phyloP scores from a whole-genome alignment of 2,113 vertebrate genomes.

The Dermatemys mawii region DNA sequence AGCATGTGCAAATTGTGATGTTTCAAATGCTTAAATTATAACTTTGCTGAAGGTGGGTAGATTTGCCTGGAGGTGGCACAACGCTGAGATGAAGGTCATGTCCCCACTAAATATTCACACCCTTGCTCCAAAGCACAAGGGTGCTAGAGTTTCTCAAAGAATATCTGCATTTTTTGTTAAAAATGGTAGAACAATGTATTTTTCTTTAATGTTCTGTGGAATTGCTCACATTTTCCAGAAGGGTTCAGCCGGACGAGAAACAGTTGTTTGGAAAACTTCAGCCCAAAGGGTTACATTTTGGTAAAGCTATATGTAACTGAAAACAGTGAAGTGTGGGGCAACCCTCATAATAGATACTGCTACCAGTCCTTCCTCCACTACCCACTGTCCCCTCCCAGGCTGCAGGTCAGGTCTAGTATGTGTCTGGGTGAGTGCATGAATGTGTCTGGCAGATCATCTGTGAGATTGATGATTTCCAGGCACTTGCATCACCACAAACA shows the following conservation, averaged over 20 bases:
- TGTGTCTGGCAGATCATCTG: neutral
- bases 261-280: neutral
- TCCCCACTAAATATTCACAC: neutral
- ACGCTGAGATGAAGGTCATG: neutral
- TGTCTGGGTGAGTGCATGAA: neutral
- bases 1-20: no score
- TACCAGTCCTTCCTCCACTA: neutral
- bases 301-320: neutral
- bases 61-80: neutral
- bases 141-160: neutral
- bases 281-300: neutral
- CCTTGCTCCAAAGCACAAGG: neutral
- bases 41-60: neutral
- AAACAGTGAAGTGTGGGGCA: neutral
- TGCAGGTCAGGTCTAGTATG: neutral
- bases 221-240: neutral
- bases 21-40: neutral
- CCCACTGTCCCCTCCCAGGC: neutral
- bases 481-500: neutral
- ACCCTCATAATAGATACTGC: neutral
- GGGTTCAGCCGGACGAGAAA: neutral
- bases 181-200: neutral
- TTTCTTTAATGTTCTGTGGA: neutral
- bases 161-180: neutral
- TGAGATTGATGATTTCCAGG: neutral